Evolutionary conservation across 2,113 vertebrate species (phyloP).

Genomic region (Bagarius yarrelli): DNA sequence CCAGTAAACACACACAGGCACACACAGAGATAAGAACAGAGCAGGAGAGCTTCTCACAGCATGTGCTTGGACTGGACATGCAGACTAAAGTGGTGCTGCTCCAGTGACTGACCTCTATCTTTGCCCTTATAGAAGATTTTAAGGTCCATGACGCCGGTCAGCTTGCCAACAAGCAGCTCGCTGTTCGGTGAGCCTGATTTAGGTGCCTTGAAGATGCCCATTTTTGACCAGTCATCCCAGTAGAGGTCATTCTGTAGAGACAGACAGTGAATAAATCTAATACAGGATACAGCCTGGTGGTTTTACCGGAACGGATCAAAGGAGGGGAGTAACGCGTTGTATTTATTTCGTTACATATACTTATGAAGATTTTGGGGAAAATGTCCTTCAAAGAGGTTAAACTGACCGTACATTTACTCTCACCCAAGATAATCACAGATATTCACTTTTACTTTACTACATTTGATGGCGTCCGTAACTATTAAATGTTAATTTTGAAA

Average conservation of each 20-base stretch:
- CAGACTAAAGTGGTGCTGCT: not conserved
- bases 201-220: slow-evolving; percentile 93
- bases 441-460: no score
- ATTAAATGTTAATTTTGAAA: no score
- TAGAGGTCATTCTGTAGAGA: slow-evolving; percentile 87
- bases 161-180: slow-evolving; percentile 80
- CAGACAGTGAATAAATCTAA: not conserved
- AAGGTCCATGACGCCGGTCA: slow-evolving; percentile 95
- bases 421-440: no score
- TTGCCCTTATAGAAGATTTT: slow-evolving; percentile 97
- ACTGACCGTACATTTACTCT: no score
- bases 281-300: not conserved
- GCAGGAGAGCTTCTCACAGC: not conserved
- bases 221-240: slow-evolving; percentile 97
- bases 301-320: not conserved
- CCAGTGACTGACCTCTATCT: slow-evolving; percentile 73
- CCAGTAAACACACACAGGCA: not conserved
- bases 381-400: no score
- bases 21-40: not conserved
- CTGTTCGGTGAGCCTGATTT: slow-evolving; percentile 80
- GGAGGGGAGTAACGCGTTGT: no score
- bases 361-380: no score
- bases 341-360: no score
- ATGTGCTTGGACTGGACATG: not conserved
- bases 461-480: no score